Evolutionary conservation across 2,888 invertebrate species (phyloP).

Genomic region (Aspidiotus destructor): DNA sequence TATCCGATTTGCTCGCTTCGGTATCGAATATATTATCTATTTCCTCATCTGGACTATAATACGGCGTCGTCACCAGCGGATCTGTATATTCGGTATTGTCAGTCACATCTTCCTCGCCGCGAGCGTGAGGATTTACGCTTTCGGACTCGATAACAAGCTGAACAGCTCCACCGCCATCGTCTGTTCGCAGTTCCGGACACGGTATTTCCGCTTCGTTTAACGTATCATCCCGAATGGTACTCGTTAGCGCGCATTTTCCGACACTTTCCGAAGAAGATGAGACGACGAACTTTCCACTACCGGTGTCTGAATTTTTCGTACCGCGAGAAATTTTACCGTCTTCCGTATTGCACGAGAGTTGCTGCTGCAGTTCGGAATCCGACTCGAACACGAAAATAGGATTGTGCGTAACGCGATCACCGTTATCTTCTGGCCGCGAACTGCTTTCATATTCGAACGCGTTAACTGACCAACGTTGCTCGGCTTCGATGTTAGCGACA

Average conservation of each 20-base stretch:
- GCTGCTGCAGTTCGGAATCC: slow-evolving; percentile 5
- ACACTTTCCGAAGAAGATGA: not conserved
- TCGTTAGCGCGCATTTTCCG: not conserved
- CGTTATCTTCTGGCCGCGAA: slow-evolving; percentile 9
- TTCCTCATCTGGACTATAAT: slow-evolving; percentile 28
- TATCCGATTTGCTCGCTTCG: slow-evolving; percentile 13
- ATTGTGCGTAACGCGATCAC: slow-evolving; percentile 19
- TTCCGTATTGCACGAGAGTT: slow-evolving; percentile 1
- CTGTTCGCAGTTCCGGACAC: not conserved
- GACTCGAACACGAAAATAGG: slow-evolving; percentile 14
- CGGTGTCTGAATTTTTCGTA: not conserved
- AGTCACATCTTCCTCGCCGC: slow-evolving; percentile 10
- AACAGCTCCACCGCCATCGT: not conserved
- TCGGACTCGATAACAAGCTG: not conserved
- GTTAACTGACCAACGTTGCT: slow-evolving; percentile 2
- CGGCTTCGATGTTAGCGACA: slow-evolving; percentile 3
- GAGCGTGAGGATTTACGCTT: not conserved
- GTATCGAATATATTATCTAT: slow-evolving; percentile 20
- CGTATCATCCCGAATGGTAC: not conserved
- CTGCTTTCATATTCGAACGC: not conserved
- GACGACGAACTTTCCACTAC: not conserved
- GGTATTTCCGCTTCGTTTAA: not conserved
- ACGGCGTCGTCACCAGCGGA: slow-evolving; percentile 26
- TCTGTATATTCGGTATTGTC: slow-evolving; percentile 14
- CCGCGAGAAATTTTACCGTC: not conserved